These are phyloP conservation scores for Halyomorpha halys DNA, from an alignment of 1,140 invertebrate species.

Conservation along the genomic window DNA sequence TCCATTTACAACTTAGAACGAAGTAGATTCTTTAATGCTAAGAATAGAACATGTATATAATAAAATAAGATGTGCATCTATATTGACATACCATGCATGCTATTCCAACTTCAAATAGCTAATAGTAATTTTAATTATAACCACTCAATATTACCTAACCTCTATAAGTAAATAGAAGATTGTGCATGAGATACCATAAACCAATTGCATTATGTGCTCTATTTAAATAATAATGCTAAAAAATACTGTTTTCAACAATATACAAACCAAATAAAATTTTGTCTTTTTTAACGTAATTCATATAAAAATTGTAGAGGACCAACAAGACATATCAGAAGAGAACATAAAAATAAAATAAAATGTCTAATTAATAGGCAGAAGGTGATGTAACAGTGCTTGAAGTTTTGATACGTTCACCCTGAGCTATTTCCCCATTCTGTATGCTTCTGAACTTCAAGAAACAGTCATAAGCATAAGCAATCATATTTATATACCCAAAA, in stretches of 20 bases:
- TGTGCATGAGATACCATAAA: too few species aligned
- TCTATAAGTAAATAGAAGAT: too few species aligned
- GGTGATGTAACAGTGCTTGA: conserved; percentile 26
- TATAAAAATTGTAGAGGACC: too few species aligned
- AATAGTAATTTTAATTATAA: too few species aligned
- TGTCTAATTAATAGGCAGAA: conserved; percentile 19
- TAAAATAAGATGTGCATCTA: too few species aligned
- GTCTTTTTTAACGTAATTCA: background rate
- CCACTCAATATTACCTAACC: too few species aligned
- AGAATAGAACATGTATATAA: too few species aligned
- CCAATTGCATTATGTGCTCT: too few species aligned
- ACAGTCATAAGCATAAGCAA: conserved; percentile 64
- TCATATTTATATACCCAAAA: conserved; percentile 67
- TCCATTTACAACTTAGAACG: too few species aligned
- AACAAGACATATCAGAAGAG: background rate
- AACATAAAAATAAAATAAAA: conserved; percentile 3
- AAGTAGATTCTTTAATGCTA: too few species aligned
- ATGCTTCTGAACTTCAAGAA: conserved; percentile 57
- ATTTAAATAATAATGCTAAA: background rate
- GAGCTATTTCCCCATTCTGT: conserved; percentile 32
- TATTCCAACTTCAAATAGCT: too few species aligned
- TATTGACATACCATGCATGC: too few species aligned
- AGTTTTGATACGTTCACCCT: conserved; percentile 31
- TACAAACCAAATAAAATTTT: conserved; percentile 8
- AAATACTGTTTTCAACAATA: background rate